Base-by-base conservation (phyloP, 37 sponge, comb jelly and placozoan genomes). In the Haliclona indistincta region DNA sequence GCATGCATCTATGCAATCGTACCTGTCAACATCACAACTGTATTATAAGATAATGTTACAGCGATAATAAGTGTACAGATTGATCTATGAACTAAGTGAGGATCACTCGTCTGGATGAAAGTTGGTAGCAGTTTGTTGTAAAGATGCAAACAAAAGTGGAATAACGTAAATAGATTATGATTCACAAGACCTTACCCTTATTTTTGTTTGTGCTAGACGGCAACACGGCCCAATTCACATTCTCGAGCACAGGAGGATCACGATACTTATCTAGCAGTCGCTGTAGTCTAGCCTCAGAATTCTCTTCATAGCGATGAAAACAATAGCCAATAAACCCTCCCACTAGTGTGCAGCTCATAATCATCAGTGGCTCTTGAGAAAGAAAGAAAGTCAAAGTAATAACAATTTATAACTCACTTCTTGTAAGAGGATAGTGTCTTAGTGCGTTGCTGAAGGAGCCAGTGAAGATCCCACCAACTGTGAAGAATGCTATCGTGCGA, bases 381-480 rank as follows among this genome's bases (percentile, higher is more conserved):
- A 58, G 41, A 79, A 37, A 53, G 2, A 54, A 38, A 2, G 28
- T 32, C 38, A 63, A 25, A 19, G n/a, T 29, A 35, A 68, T 26
- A 43, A 64, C 41, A 78, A 36, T 23, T 28, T 33, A 5, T 32
- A 7, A 58, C 77, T 73, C 58, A 91, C 92, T 91, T 91, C 92
- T 82, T 28, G 78, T 20, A 3, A 91, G 67, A 10, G 88, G 92
- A 29, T 74, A 80, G 53, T 34, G 63, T 44, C 92, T 78, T 20
- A 86, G 84, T 5, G 81, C 92, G 56, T 91, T 91, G 28, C 77
- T 69, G 43, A 80, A 91, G 45, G 49, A 61, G n/a, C 89, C 89
- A 17, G 80, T 75, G 54, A 86, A 91, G 38, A 91, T 23, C 28
- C 92, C 92, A 38, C 84, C 92, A 68, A 39, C 33, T 1, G 84